Evolutionary conservation across 2,888 invertebrate species (phyloP).

Genomic region (Patella ulyssiponensis): DNA sequence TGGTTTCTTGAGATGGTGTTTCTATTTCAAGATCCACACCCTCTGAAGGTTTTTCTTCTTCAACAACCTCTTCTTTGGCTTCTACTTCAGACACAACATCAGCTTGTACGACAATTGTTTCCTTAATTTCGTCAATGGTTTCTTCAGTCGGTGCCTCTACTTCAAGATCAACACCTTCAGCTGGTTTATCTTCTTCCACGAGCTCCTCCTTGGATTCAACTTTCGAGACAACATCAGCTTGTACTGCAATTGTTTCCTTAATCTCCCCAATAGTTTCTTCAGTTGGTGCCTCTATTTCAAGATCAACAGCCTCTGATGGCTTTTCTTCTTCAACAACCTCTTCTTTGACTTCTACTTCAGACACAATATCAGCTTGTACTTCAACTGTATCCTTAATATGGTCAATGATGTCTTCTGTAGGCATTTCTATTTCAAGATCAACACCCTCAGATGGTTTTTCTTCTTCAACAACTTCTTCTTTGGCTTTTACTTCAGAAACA

Average conservation of each 20-base stretch:
- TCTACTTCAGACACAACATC: constrained; percentile 33
- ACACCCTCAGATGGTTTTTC: constrained; percentile 26
- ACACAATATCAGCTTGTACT: constrained; percentile 21
- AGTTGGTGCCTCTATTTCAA: constrained; percentile 28
- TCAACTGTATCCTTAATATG: constrained; percentile 26
- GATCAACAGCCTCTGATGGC: constrained; percentile 29
- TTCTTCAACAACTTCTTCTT: constrained; percentile 29
- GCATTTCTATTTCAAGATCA: constrained; percentile 37
- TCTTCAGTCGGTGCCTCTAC: constrained; percentile 22
- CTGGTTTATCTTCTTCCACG: constrained; percentile 16
- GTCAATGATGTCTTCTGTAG: constrained; percentile 38
- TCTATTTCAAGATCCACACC: constrained; percentile 22
- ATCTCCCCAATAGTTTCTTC: constrained; percentile 32
- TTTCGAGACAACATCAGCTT: background rate
- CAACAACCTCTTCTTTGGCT: constrained; percentile 24
- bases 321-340: constrained; percentile 34
- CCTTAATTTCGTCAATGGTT: constrained; percentile 44
- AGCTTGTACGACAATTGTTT: constrained; percentile 35
- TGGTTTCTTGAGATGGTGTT: constrained; percentile 21
- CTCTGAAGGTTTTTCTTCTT: constrained; percentile 24
- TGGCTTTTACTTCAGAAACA: constrained; percentile 25
- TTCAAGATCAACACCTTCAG: constrained; percentile 18
- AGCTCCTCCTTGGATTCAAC: constrained; percentile 8
- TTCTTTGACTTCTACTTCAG: constrained; percentile 37
- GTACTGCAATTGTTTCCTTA: constrained; percentile 20